These are phyloP conservation scores for Oryctolagus cuniculus DNA, from an alignment of 2,113 vertebrate species.

Conservation along the genomic window DNA sequence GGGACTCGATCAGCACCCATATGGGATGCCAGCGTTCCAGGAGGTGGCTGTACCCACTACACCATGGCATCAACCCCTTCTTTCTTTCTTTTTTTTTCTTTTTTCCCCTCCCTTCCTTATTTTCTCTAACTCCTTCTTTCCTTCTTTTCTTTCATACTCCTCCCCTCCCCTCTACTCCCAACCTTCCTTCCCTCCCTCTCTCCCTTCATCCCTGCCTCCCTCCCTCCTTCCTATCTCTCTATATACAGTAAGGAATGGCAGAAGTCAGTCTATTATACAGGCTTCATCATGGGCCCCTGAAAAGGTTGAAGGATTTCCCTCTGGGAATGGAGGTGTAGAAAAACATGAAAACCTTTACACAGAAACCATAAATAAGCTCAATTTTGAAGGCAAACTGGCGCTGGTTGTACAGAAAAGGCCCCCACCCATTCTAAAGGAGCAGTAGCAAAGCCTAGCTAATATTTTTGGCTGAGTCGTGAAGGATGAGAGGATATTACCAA, in stretches of 20 bases:
- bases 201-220: too few relatives aligned
- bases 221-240: too few relatives aligned
- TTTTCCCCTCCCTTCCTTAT: too few relatives aligned
- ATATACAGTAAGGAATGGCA: background rate
- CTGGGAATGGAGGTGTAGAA: background rate
- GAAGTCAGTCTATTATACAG: background rate
- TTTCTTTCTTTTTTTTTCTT: too few relatives aligned
- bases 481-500: background rate
- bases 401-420: background rate
- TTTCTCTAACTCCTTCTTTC: too few relatives aligned
- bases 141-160: too few relatives aligned
- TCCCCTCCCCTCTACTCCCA: too few relatives aligned
- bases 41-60: too few relatives aligned
- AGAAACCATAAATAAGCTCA: background rate
- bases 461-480: background rate
- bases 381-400: constrained; percentile 3
- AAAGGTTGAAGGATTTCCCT: background rate
- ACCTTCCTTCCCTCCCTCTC: too few relatives aligned
- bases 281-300: background rate
- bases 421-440: background rate
- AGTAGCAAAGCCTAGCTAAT: background rate
- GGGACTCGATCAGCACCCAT: too few relatives aligned
- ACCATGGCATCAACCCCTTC: too few relatives aligned
- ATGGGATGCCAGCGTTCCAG: too few relatives aligned
- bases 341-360: background rate